Evolutionary conservation across 2,888 invertebrate genomes (phyloP), one percentile per base, ranked within the genome.

Genomic region (Entomobrya multifasciata): DNA sequence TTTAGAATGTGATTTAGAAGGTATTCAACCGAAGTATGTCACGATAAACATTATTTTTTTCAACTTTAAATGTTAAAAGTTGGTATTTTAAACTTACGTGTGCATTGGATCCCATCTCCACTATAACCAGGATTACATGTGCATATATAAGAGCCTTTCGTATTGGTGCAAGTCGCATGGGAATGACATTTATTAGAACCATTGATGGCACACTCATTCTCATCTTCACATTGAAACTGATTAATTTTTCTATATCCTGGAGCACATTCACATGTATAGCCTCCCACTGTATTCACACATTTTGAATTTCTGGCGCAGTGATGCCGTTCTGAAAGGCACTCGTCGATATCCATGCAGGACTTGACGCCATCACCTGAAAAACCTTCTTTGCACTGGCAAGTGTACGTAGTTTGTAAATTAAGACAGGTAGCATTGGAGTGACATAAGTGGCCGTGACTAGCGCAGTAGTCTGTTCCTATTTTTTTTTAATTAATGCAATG

Each of bases 341-440:
- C 97, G 93, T 97, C 95, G 90, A 97, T 95, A 93, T 97, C 97
- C 97, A 88, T 87, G 86, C 91, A 91, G n/a, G 86, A 96, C 91
- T 94, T 94, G 92, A 95, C 94, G 92, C 97, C 97, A 93, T 97
- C 96, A 91, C 97, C 98, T 92, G 95, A 95, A 94, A 96, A 98
- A 93, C 98, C 98, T 93, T 95, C 94, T 93, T 96, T 95, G 93
- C 98, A 98, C 92, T 96, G 96, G 94, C 97, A 98, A 92, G 96
- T 95, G 93, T 96, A 97, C 92, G 96, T 96, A 91, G 97, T 97
- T 93, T 96, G 96, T 92, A 97, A 95, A 94, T 97, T 98, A 94
- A 96, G 95, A 94, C 98, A 98, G 90, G 96, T 96, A 87, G 97
- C 97, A 93, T 98, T 97, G 92, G 94, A 94, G 93, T 98, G 97